Percentiles rank a stretch among this genome's conserved stretches.
phyloP scores from a whole-genome alignment of 2,113 vertebrate species.

The Octodon degus region DNA sequence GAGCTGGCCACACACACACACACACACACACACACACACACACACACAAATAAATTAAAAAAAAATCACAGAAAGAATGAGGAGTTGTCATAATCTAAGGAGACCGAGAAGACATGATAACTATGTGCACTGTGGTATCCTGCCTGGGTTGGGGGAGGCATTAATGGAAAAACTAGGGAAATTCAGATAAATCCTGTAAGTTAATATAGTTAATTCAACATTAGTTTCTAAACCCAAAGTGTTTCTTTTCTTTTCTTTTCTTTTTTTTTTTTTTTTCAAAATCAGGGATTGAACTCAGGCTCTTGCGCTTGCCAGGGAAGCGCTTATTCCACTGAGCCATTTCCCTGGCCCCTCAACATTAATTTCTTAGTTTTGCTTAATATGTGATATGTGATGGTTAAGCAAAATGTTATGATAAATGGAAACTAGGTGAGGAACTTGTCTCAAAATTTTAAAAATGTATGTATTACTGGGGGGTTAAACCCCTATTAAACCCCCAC shows the following conservation, averaged over 20 bases:
- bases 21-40: too few relatives aligned
- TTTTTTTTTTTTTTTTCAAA: too few relatives aligned
- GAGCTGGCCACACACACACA: too few relatives aligned
- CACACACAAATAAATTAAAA: too few relatives aligned
- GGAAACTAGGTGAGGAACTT: neutral
- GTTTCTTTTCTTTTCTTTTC: too few relatives aligned
- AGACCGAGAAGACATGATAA: neutral
- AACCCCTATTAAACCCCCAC: neutral
- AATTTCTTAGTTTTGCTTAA: conserved; percentile 43
- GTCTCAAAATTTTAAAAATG: neutral
- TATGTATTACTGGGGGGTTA: neutral
- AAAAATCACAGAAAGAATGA: conserved; percentile 7
- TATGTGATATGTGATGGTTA: neutral
- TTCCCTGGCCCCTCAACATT: neutral
- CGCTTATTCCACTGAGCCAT: too few relatives aligned
- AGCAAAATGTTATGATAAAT: neutral
- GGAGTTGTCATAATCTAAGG: neutral
- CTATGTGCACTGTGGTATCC: neutral
- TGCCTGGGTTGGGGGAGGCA: neutral
- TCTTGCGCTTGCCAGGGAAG: too few relatives aligned
- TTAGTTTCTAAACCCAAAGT: neutral
- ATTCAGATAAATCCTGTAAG: neutral
- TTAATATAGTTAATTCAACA: neutral
- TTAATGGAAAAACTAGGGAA: neutral
- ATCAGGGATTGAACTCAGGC: too few relatives aligned